These are phyloP conservation scores for Ptychochromis oligacanthus DNA, from an alignment of 2,113 vertebrate species.

Conservation along the genomic window DNA sequence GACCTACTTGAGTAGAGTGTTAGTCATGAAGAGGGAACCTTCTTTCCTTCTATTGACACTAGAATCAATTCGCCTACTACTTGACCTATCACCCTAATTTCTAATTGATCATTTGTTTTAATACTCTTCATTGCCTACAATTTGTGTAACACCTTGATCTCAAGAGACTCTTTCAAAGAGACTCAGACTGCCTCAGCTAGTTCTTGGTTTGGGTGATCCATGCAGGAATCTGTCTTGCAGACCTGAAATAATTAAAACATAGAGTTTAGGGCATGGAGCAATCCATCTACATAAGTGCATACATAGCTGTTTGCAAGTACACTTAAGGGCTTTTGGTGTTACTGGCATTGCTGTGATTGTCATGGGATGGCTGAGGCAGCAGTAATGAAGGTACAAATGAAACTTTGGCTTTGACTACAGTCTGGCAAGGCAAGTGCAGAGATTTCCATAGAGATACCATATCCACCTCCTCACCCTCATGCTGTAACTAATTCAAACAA, in stretches of 20 bases:
- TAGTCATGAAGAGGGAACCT: not conserved
- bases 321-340: slow-evolving; percentile 57
- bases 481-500: slow-evolving; percentile 11
- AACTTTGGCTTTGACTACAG: slow-evolving; percentile 23
- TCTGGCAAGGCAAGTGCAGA: slow-evolving; percentile 22
- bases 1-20: not conserved
- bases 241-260: slow-evolving; percentile 50
- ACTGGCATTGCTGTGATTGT: slow-evolving; percentile 31
- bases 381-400: slow-evolving; percentile 41
- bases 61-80: not conserved
- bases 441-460: slow-evolving; percentile 32
- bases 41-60: not conserved
- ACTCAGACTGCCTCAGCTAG: not conserved
- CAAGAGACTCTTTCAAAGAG: not conserved
- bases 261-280: slow-evolving; percentile 14
- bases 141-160: not conserved
- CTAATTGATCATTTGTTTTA: not conserved
- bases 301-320: slow-evolving; percentile 44
- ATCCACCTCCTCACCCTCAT: not conserved
- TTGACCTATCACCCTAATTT: accelerated
- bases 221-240: slow-evolving; percentile 18
- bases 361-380: slow-evolving; percentile 52
- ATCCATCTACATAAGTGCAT: slow-evolving; percentile 59
- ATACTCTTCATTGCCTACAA: not conserved
- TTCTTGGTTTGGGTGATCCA: slow-evolving; percentile 8